Conservation (phyloP, 2,888 invertebrate species). For the Dyspetes luteomarginatus region DNA sequence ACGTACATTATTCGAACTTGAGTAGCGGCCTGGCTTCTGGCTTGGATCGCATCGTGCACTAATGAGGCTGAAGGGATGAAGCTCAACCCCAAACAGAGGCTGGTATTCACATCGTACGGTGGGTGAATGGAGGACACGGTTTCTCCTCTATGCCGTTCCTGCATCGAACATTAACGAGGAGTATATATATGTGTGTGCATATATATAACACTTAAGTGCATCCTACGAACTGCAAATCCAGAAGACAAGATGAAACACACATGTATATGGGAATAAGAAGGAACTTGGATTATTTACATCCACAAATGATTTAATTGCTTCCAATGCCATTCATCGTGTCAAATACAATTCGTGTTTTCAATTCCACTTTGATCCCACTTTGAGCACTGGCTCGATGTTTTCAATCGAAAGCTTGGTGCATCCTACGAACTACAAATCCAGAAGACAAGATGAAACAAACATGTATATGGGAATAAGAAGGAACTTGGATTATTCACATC, state of each 20-base stretch:
- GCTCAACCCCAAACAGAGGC: conserved; percentile 8
- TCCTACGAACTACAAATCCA: too few relatives aligned
- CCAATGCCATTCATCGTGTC: too few relatives aligned
- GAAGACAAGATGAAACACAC: neutral
- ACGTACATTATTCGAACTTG: conserved; percentile 61
- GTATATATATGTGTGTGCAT: neutral
- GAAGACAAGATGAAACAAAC: too few relatives aligned
- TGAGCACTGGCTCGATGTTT: too few relatives aligned
- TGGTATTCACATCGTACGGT: conserved; percentile 31
- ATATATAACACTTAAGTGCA: neutral
- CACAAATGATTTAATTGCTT: too few relatives aligned
- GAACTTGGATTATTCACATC: too few relatives aligned
- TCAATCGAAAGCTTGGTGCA: too few relatives aligned
- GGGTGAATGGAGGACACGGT: conserved; percentile 23
- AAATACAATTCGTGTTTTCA: too few relatives aligned
- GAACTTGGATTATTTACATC: too few relatives aligned
- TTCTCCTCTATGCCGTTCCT: conserved; percentile 26
- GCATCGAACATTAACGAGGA: conserved; percentile 30
- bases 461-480: too few relatives aligned
- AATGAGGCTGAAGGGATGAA: conserved; percentile 41
- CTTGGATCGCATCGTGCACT: conserved; percentile 8
- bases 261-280: too few relatives aligned
- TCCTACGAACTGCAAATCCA: neutral
- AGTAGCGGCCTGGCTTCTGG: conserved; percentile 33
- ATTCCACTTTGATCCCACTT: too few relatives aligned